A percentile compares a stretch with the other conserved stretches of the same genome.
Evolutionary conservation across 2,888 invertebrate species (phyloP).

Genomic region (Erynnis tages): DNA sequence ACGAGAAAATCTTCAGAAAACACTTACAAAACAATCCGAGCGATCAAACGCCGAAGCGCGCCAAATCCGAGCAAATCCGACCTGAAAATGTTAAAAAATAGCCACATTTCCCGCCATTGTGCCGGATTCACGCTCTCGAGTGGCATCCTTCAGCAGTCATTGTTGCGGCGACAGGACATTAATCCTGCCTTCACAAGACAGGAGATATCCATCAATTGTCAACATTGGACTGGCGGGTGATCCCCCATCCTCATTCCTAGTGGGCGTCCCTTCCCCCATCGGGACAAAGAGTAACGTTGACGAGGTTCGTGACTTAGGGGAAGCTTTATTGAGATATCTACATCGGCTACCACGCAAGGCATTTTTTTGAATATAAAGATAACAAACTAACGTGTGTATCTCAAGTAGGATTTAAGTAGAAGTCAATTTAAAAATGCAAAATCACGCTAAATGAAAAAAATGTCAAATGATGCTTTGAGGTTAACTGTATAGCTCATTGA

Average conservation of each 20-base stretch:
- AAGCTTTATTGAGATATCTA: too few species aligned
- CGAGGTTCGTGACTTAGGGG: too few species aligned
- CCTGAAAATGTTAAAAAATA: conserved; percentile 24
- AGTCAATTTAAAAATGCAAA: too few species aligned
- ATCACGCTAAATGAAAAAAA: too few species aligned
- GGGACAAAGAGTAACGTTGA: conserved; percentile 54
- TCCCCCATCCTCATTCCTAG: conserved; percentile 48
- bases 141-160: conserved; percentile 66
- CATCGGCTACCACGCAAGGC: too few species aligned
- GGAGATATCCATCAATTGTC: conserved; percentile 81
- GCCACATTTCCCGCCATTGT: conserved; percentile 24
- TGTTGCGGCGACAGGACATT: conserved; percentile 68
- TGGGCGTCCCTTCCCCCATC: conserved; percentile 50
- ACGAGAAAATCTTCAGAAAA: too few species aligned
- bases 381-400: too few species aligned
- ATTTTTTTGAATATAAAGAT: too few species aligned
- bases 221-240: conserved; percentile 72
- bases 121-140: conserved; percentile 44
- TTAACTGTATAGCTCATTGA: too few species aligned
- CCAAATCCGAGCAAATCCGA: conserved; percentile 21
- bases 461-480: too few species aligned
- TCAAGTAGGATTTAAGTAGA: too few species aligned
- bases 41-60: conserved; percentile 12
- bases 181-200: conserved; percentile 79
- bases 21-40: conserved; percentile 7